Base-by-base conservation (phyloP, 2,113 vertebrate species). In the Urocolius indicus region DNA sequence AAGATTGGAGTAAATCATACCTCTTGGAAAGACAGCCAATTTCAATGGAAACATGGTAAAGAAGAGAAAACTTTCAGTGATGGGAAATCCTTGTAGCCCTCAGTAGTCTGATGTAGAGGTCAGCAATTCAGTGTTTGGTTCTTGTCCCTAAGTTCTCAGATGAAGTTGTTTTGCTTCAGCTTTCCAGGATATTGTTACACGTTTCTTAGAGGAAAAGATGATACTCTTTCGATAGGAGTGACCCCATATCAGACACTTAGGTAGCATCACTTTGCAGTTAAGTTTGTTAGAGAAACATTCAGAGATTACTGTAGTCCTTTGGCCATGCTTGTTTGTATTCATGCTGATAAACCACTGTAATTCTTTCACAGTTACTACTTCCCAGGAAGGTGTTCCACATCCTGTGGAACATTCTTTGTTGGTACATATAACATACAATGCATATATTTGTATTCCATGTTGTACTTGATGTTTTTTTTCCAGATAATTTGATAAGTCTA, bases 1-100 rank as follows among this genome's bases (percentile, higher is more conserved):
- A 84, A 94, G 57, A 32, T 49, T 85, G 81, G 62, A 91, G 74
- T 94, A 93, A 95, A 83, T 93, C 48, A 23, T 67, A 55, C 45
- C 26, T 86, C 66, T 84, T 57, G 68, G 62, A 78, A 90, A 90
- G 71, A 6, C 45, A 84, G 76, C 38, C 78, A 83, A 84, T 94
- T 48, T 94, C 78, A 68, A 0, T 59, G 68, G 61, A 74, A 68
- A 20, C 0, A 1, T 14, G 19, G n/a, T 68, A 58, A 86, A 46
- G 19, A 54, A 79, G 30, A 45, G 84, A 62, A 49, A 65, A 65
- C 24, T 76, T 83, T 17, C 63, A 88, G 49, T 51, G 75, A n/a
- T 51, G 66, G 45, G 69, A 95, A 43, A 84, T 78, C 66, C 46
- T 43, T 89, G 49, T 73, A 89, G 45, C n/a, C n/a, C 17, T 76